Conservation (phyloP, 2,888 invertebrate genomes). For the Aricia artaxerxes region DNA sequence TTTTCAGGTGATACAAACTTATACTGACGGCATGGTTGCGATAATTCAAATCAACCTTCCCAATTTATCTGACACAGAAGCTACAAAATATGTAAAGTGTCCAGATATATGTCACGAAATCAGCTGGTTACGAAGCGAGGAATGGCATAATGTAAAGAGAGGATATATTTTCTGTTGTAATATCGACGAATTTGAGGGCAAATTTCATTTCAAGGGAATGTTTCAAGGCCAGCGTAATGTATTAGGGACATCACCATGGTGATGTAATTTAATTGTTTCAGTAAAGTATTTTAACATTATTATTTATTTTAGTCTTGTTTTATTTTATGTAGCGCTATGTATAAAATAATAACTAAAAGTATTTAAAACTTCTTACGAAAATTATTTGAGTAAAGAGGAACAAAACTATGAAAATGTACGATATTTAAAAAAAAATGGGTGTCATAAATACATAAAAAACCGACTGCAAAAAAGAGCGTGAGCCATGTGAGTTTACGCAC, state of each 20-base stretch:
- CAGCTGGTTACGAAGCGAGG: constrained; percentile 49
- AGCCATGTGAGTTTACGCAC: no score
- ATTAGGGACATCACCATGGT: neutral
- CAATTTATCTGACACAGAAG: constrained; percentile 45
- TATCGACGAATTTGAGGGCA: constrained; percentile 49
- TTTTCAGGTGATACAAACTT: constrained; percentile 57
- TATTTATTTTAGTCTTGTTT: no score
- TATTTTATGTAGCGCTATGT: no score
- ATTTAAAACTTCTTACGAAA: no score
- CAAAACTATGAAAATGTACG: no score
- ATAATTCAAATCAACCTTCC: constrained; percentile 61
- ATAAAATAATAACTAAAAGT: no score
- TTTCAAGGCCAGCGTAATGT: neutral
- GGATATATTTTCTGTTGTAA: constrained; percentile 59
- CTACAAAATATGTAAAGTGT: constrained; percentile 47
- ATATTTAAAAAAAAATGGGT: no score
- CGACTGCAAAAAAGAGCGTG: no score
- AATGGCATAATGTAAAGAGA: constrained; percentile 48
- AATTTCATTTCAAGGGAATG: constrained; percentile 14
- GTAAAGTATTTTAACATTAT: no score
- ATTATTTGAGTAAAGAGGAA: no score
- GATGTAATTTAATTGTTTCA: neutral
- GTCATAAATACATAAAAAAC: no score
- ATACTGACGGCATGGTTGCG: constrained; percentile 49
- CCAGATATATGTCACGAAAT: constrained; percentile 51